These are phyloP conservation scores for Euura saliciscinereae DNA, from an alignment of 1,140 invertebrate genomes.

Conservation along the genomic window DNA sequence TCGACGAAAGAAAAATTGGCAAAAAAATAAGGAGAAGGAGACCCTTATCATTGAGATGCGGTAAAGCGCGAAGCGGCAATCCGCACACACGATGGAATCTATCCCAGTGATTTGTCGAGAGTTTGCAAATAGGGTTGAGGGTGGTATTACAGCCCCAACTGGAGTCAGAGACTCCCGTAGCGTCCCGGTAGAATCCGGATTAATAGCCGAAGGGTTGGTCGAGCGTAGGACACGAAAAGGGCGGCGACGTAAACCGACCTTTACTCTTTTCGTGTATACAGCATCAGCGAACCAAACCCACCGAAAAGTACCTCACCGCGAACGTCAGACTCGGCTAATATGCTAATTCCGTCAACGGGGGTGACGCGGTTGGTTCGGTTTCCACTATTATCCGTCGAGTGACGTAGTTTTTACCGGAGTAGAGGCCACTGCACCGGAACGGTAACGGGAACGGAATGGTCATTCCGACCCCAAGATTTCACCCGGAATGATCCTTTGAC, in stretches of 20 bases:
- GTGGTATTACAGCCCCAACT: neutral
- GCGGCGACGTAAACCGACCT: neutral
- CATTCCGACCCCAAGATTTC: too few species aligned
- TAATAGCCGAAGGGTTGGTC: conserved; percentile 1
- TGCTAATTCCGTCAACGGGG: neutral
- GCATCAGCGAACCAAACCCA: neutral
- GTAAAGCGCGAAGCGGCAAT: too few species aligned
- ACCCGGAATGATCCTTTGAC: too few species aligned
- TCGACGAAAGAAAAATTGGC: too few species aligned
- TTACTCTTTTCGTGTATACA: neutral
- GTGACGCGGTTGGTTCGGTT: too few species aligned
- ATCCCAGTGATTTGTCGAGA: conserved; percentile 4
- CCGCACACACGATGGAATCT: neutral
- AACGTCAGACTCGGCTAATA: neutral
- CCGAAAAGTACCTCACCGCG: neutral
- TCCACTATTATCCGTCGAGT: too few species aligned
- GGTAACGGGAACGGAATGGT: too few species aligned
- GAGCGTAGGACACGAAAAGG: neutral
- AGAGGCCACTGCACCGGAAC: too few species aligned
- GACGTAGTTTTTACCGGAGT: too few species aligned
- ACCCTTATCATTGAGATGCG: too few species aligned
- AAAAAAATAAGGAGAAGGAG: too few species aligned
- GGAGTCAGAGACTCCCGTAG: neutral
- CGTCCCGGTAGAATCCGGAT: neutral
- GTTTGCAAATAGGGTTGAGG: neutral